Conservation (phyloP, 2,888 invertebrate species). For the Sphecodes monilicornis region DNA sequence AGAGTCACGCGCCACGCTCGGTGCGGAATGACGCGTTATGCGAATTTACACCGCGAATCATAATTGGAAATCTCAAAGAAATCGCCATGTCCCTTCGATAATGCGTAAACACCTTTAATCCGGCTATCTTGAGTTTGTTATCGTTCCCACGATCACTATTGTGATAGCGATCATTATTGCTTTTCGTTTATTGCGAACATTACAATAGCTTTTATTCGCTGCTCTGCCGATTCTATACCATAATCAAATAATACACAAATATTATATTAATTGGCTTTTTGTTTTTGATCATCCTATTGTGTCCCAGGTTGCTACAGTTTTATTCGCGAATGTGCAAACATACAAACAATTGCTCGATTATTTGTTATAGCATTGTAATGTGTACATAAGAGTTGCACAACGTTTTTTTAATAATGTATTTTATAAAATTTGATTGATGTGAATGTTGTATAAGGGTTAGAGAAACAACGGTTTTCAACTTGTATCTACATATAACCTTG, state of each 20-base stretch:
- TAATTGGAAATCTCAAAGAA: slow-evolving; percentile 25
- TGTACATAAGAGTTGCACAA: neutral
- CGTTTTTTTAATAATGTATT: neutral
- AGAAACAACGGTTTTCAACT: neutral
- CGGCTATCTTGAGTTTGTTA: slow-evolving; percentile 6
- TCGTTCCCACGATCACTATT: neutral
- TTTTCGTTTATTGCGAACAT: neutral
- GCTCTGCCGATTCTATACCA: neutral
- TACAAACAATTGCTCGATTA: neutral
- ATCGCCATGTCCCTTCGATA: slow-evolving; percentile 23
- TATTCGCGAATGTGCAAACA: neutral
- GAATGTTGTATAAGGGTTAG: neutral
- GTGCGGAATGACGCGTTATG: neutral
- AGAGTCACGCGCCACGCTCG: slow-evolving; percentile 7
- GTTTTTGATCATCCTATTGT: no score
- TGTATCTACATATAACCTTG: neutral
- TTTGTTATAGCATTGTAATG: neutral
- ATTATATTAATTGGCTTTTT: neutral
- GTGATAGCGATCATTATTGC: slow-evolving; percentile 1
- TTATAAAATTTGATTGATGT: neutral
- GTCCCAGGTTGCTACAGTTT: no score
- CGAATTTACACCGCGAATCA: slow-evolving; percentile 13
- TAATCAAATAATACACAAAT: neutral
- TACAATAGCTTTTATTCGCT: neutral
- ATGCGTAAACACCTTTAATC: slow-evolving; percentile 29